A percentile compares a stretch with the other conserved stretches of the same genome.
phyloP scores from a whole-genome alignment of 2,113 vertebrate genomes.

The Atlantisia rogersi region DNA sequence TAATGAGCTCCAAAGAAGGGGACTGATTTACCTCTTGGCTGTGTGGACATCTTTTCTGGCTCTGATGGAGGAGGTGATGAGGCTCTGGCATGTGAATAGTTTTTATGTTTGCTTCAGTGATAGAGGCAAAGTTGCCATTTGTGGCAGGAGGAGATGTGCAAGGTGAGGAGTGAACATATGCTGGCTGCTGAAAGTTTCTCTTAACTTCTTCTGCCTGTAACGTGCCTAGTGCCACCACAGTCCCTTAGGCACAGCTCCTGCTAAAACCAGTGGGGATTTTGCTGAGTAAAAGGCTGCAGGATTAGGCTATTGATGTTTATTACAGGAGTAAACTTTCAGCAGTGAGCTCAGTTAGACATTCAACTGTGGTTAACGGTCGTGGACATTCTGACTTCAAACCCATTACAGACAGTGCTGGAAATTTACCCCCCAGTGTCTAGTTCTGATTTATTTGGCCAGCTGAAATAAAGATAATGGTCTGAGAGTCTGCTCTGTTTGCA shows the following conservation, averaged over 20 bases:
- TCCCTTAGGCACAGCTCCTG: neutral
- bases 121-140: neutral
- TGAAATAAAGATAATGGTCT: constrained; percentile 15
- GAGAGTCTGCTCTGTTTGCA: constrained; percentile 1
- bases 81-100: neutral
- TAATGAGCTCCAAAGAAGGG: neutral
- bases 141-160: neutral
- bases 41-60: neutral
- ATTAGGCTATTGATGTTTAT: neutral
- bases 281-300: neutral
- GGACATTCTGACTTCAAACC: neutral
- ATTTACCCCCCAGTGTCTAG: neutral
- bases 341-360: neutral
- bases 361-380: neutral
- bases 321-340: neutral
- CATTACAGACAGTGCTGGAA: neutral
- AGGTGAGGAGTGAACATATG: neutral
- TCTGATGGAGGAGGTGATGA: neutral
- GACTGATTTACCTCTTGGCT: neutral
- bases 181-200: neutral
- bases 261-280: neutral
- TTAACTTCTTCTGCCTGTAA: neutral
- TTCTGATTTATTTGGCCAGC: constrained; percentile 46
- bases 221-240: neutral
- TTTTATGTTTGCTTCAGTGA: neutral